Evolutionary conservation across 2,113 vertebrate genomes (phyloP).

Genomic region (Phrynocephalus versicolor): DNA sequence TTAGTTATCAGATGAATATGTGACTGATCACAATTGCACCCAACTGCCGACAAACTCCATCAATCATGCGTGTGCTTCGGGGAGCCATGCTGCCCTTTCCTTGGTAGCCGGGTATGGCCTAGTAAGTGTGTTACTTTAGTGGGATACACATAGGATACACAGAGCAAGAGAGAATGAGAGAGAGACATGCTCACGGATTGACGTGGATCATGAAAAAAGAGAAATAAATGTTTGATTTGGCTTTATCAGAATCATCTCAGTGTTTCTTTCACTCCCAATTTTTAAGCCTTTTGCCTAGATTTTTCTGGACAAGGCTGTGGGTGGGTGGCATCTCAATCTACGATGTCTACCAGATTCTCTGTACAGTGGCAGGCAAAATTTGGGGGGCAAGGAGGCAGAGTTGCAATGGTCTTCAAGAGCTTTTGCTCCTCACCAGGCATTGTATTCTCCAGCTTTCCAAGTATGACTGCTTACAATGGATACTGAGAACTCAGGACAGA

Average conservation of each 20-base stretch:
- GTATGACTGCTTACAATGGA: no score
- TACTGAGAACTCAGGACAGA: no score
- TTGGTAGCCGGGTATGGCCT: no score
- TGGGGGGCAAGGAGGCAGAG: no score
- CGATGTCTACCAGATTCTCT: not conserved
- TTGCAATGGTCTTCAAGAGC: no score
- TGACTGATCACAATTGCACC: not conserved
- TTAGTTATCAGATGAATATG: not conserved
- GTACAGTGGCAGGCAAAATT: not conserved
- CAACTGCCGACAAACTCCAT: not conserved
- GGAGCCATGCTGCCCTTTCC: no score
- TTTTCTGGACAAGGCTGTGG: not conserved
- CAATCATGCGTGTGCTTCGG: not conserved
- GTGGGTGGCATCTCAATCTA: not conserved
- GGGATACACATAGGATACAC: no score
- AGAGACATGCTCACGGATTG: no score
- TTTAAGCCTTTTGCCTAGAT: slow-evolving; percentile 36
- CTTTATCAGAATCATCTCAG: not conserved
- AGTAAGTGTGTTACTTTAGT: no score
- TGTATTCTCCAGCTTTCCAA: no score
- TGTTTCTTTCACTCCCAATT: slow-evolving; percentile 23
- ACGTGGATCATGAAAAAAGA: not conserved
- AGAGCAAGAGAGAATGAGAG: no score
- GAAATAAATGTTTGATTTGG: slow-evolving; percentile 12
- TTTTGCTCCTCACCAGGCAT: no score